These are phyloP conservation scores for Hypotaenidia okinawae DNA, from an alignment of 2,797 vertebrate species.

Conservation along the genomic window DNA sequence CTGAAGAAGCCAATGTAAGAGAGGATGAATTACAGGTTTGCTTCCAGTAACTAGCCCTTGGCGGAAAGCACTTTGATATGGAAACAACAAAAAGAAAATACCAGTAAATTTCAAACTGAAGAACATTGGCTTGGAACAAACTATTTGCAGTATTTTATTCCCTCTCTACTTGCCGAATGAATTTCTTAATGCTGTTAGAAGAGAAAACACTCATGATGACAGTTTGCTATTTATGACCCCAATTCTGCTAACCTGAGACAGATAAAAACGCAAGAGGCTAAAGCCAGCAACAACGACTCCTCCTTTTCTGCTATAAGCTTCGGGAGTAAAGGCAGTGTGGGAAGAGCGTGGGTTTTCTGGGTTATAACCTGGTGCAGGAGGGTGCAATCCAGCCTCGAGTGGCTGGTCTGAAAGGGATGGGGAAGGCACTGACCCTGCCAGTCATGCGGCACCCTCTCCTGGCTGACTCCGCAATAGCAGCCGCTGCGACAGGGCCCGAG, in stretches of 20 bases:
- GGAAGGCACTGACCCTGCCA: slow-evolving; percentile 15
- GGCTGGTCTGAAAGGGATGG: neutral
- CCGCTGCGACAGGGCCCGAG: neutral
- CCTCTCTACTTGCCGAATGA: neutral
- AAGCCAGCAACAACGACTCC: neutral
- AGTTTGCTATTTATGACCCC: neutral
- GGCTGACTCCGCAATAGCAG: slow-evolving; percentile 26
- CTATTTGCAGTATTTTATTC: neutral
- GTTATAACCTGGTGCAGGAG: neutral
- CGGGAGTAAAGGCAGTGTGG: neutral
- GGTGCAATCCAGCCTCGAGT: neutral
- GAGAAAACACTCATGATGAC: neutral
- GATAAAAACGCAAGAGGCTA: neutral
- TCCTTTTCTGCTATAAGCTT: neutral
- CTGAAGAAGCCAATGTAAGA: slow-evolving; percentile 94
- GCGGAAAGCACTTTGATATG: slow-evolving; percentile 87
- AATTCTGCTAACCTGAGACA: neutral
- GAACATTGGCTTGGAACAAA: neutral
- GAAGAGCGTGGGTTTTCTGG: neutral
- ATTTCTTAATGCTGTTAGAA: neutral
- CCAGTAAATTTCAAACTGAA: neutral
- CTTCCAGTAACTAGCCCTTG: slow-evolving; percentile 93
- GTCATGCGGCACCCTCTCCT: slow-evolving; percentile 61
- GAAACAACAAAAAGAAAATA: neutral
- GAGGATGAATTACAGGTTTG: slow-evolving; percentile 92